Evolutionary conservation across 2,113 vertebrate species (phyloP), one percentile per base, ranked within the genome.

Genomic region (Proteles cristata): DNA sequence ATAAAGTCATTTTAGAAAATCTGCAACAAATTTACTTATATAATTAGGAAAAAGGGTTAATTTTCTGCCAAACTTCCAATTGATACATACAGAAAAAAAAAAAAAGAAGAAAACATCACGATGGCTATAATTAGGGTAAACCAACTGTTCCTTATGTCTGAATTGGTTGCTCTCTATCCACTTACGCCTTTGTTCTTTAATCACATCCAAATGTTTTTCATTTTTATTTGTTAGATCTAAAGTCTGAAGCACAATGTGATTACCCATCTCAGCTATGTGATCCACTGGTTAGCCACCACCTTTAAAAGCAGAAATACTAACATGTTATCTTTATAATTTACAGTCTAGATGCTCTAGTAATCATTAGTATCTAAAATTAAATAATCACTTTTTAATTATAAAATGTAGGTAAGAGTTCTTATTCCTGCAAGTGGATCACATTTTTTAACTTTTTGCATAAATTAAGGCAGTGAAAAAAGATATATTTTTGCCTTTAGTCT

Each of bases 121-220:
- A 98, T 97, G 97, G 69, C 97, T 97, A 1, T 88, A 98, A 98
- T 98, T 97, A 98, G 0, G 10, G 95, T 33, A 80, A 94, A 87
- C 19, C 90, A 97, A 98, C 50, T 98, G 89, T 97, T 98, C n/a
- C 61, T 95, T 96, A 93, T 98, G 98, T 97, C 90, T 97, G 88
- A 94, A 97, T 81, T 97, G 93, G 93, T 93, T 98, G 83, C 83
- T 97, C 76, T 93, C 91, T 81, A 85, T 77, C 53, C 55, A 82
- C 80, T 90, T 66, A 16, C 82, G 96, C 90, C 95, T 98, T 98
- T 97, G 92, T 97, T 98, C 91, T 97, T 98, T 97, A 98, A 98
- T 97, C 82, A 93, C 39, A 91, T 31, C 84, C 98, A 98, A 5
- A 7, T 98, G 94, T 84, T 98, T 93, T 82, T 97, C 43, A 95